Evolutionary conservation across 2,113 vertebrate species (phyloP).

Genomic region (Merops nubicus): DNA sequence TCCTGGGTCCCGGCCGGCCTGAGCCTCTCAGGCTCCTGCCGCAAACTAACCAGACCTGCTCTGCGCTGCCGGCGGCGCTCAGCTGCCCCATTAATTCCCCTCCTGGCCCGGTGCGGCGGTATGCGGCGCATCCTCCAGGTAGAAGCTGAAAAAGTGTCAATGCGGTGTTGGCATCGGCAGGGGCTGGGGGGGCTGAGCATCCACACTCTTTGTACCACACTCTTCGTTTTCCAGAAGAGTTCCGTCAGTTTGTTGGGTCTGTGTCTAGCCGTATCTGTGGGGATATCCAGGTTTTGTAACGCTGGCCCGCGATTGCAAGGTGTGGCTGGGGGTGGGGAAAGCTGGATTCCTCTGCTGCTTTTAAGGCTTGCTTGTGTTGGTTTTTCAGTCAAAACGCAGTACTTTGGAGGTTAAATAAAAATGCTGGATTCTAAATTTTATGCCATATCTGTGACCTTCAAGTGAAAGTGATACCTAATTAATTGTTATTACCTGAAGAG

Average conservation of each 20-base stretch:
- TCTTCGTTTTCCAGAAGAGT: background rate
- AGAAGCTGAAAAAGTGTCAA: background rate
- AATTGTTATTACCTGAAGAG: background rate
- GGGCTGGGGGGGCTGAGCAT: too few relatives aligned
- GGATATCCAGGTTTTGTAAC: background rate
- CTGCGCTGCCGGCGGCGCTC: fast-evolving
- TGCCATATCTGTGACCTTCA: background rate
- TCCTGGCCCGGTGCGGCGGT: fast-evolving
- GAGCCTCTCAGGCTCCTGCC: background rate
- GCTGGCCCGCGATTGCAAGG: background rate
- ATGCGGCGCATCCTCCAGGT: background rate
- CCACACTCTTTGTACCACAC: too few relatives aligned
- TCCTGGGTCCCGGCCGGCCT: fast-evolving
- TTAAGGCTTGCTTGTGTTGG: background rate
- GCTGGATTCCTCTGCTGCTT: background rate
- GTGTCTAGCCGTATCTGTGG: background rate
- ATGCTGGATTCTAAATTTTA: background rate
- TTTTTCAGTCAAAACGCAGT: background rate
- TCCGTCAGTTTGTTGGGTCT: background rate
- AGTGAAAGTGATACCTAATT: background rate
- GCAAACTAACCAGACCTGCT: fast-evolving
- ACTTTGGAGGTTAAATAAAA: background rate
- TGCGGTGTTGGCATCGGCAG: background rate
- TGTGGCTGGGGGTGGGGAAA: background rate
- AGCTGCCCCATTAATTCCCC: fast-evolving